Evolutionary conservation across 64 coral and sea anemone genomes (phyloP), one percentile per base, ranked within the genome.

Genomic region (Orbicella faveolata): DNA sequence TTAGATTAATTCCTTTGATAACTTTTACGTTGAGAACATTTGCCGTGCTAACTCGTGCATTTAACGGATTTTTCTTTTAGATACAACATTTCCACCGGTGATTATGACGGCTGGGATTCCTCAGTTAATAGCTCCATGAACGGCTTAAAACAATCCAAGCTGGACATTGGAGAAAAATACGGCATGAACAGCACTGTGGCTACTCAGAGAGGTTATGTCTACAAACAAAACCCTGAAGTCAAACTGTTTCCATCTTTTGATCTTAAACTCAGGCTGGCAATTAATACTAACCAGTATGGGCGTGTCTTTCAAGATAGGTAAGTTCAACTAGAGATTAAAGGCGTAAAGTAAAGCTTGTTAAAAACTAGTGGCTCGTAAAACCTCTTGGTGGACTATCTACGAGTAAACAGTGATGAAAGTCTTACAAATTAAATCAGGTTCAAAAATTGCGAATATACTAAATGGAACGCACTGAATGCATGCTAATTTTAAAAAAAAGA

Each of bases 31-130:
- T 2, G 5, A 48, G 44, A 48, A 48, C 44, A 48, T 48, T 48
- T 48, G 44, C 44, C 5, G 1, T 59, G 11, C 55, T 59, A 59
- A 59, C 55, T 59, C 55, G 55, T 59, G 0, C 15, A 9, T 78
- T 52, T 52, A 37, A 23, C 41, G 48, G 25, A 34, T 23, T 19
- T 73, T 77, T 90, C 19, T 36, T 73, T 21, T 64, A 98, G 96
- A 73, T 99, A 99, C 91, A 99, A 99, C 79, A 99, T 99, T 76
- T 96, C 97, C 37, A 96, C 97, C 65, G 91, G 97, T 25, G 97
- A 99, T 17, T 99, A 91, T 83, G 86, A 99, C 75, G 94, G 97
- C 1, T 99, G 97, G 97, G 39, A 91, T 44, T 81, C 91, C 5
- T 39, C 82, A 39, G 76, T 94, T 12, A 95, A 99, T 87, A 87